Evolutionary conservation across 2,888 invertebrate genomes (phyloP).

Genomic region (Ditylenchus weischeri): DNA sequence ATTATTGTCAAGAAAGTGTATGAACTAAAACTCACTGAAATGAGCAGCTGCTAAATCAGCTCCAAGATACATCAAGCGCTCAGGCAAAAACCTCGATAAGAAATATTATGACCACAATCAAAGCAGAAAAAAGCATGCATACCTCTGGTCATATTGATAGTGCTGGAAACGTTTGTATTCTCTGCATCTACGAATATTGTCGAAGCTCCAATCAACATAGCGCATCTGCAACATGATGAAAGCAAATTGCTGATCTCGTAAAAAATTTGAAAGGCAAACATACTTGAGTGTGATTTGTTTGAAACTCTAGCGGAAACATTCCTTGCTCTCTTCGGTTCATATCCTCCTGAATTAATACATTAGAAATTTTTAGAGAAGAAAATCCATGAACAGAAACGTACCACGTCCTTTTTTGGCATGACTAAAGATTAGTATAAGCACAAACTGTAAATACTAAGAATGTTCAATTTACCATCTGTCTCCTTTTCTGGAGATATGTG

Average conservation of each 20-base stretch:
- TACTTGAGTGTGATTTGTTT: conserved; percentile 47
- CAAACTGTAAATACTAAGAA: no score
- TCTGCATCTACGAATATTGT: conserved; percentile 48
- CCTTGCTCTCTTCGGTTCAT: conserved; percentile 46
- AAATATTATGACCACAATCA: not conserved
- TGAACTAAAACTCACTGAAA: conserved; percentile 66
- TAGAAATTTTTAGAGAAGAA: no score
- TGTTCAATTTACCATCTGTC: conserved; percentile 40
- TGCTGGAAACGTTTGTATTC: conserved; percentile 51
- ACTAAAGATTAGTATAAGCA: conserved; percentile 24
- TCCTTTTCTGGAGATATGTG: conserved; percentile 52
- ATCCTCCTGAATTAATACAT: conserved; percentile 32
- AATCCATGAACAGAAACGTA: no score
- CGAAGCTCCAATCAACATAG: conserved; percentile 49
- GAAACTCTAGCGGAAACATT: conserved; percentile 45
- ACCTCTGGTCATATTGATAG: conserved; percentile 58
- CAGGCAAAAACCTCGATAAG: conserved; percentile 21
- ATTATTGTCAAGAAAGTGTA: not conserved
- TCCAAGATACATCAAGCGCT: conserved; percentile 63
- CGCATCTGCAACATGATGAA: conserved; percentile 37
- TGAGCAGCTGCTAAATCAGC: conserved; percentile 81
- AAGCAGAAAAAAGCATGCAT: conserved; percentile 1
- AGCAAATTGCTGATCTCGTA: no score
- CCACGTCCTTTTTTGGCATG: conserved; percentile 48
- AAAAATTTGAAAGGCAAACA: not conserved